Evolutionary conservation across 1,140 invertebrate species (phyloP), one percentile per base, ranked within the genome.

Genomic region (Maniola jurtina): DNA sequence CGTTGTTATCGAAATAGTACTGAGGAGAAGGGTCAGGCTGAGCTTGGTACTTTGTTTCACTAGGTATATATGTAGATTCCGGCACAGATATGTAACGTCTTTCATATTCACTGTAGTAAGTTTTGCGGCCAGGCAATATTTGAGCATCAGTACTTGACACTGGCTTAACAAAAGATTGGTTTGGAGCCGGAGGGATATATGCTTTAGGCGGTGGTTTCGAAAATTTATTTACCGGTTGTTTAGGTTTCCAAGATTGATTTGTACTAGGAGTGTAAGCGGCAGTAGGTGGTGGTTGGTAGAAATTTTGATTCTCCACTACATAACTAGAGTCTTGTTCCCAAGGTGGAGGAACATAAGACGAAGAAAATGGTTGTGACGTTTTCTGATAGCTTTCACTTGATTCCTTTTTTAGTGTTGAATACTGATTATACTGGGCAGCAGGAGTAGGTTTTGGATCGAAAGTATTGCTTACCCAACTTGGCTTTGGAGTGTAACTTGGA

Each of bases 71-170:
- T 25, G 77, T 90, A 15, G 85, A 81, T 64, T 90, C 88, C 15
- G 88, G 88, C 11, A 90, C 88, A n/a, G 84, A 81, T 58, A 90
- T 90, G 62, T 88, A 90, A 57, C 88, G 84, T 61, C 88, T 76
- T 67, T 90, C 88, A 65, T 90, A 90, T 76, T 90, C 88, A 60
- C 88, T 90, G 52, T 90, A 90, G 48, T 90, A 90, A 6, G 86
- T 90, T 75, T 90, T 90, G 34, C 82, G 80, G 5, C 88, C 86
- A 36, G 84, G 76, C 13, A 74, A 59, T 60, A 72, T 83, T 8
- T 83, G 76, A 58, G 73, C 71, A 58, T 89, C 86, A 5, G 66
- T 61, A 15, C 64, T 59, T 13, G 67, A 75, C 15, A 79, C 79
- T 14, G 79, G 73, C 58, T 83, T 88, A 5, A 90, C 88, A 66